Evolutionary conservation across 1,140 invertebrate species (phyloP).

Genomic region (Bombus terrestris): DNA sequence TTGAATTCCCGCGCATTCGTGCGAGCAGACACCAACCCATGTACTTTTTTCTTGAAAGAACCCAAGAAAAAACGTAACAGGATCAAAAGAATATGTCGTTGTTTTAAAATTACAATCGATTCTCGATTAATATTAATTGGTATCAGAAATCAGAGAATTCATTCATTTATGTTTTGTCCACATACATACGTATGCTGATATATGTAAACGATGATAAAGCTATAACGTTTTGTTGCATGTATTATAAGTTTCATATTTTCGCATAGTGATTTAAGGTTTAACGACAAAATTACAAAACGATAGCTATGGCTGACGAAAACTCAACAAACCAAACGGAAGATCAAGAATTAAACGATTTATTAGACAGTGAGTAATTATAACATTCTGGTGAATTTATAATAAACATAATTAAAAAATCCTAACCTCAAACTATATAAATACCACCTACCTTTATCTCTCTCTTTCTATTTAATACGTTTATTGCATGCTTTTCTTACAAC

Average conservation of each 20-base stretch:
- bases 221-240: background rate
- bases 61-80: too few species aligned
- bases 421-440: constrained; percentile 44
- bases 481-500: background rate
- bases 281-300: background rate
- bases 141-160: background rate
- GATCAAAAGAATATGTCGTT: background rate
- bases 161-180: background rate
- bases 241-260: background rate
- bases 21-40: too few species aligned
- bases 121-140: background rate
- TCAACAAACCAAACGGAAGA: constrained; percentile 68
- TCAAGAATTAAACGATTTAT: constrained; percentile 80
- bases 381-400: background rate
- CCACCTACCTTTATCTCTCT: background rate
- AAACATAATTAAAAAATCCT: constrained; percentile 16
- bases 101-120: background rate
- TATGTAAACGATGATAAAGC: background rate
- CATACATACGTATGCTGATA: background rate
- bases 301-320: constrained; percentile 73
- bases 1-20: too few species aligned
- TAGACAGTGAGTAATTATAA: constrained; percentile 79
- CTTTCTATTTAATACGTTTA: background rate
- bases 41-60: too few species aligned
- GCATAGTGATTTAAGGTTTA: background rate